phyloP scores from a whole-genome alignment of 2,797 vertebrate genomes.

The Crax fasciolata region DNA sequence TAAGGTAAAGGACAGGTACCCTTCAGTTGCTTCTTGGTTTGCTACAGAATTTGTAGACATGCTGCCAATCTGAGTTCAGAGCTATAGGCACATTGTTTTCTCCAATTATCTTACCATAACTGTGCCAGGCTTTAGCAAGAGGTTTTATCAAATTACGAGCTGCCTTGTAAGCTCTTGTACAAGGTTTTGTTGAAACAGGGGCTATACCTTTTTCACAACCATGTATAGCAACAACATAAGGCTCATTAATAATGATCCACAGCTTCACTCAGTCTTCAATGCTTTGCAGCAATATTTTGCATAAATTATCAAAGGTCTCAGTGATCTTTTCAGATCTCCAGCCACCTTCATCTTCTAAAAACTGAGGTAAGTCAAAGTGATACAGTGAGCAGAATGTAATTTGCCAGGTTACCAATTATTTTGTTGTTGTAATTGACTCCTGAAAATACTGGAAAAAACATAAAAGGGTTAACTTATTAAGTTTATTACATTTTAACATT shows the following conservation, averaged over 20 bases:
- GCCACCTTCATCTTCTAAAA: conserved; percentile 85
- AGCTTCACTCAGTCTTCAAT: conserved; percentile 87
- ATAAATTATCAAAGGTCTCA: conserved; percentile 82
- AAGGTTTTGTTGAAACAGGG: conserved; percentile 81
- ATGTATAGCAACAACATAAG: conserved; percentile 78
- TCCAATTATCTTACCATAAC: conserved; percentile 82
- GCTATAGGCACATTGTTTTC: conserved; percentile 82
- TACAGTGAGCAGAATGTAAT: conserved; percentile 81
- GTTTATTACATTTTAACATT: conserved; percentile 4
- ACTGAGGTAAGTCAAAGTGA: conserved; percentile 88
- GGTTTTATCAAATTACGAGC: conserved; percentile 87
- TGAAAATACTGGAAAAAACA: conserved; percentile 53
- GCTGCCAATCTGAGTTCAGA: conserved; percentile 85
- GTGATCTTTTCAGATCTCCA: conserved; percentile 81
- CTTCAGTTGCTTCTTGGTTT: conserved; percentile 81
- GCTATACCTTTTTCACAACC: conserved; percentile 82
- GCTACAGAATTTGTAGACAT: conserved; percentile 70
- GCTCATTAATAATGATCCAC: conserved; percentile 90
- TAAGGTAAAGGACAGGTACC: conserved; percentile 82
- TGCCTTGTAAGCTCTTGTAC: conserved; percentile 81
- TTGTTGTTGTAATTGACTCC: conserved; percentile 88
- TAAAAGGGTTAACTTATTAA: not conserved
- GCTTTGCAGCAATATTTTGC: conserved; percentile 87
- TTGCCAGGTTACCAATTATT: conserved; percentile 84
- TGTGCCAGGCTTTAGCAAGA: conserved; percentile 87